Percentiles rank a stretch among this genome's conserved stretches.
phyloP scores from a whole-genome alignment of 1,140 invertebrate genomes.

The Euborellia annulipes region DNA sequence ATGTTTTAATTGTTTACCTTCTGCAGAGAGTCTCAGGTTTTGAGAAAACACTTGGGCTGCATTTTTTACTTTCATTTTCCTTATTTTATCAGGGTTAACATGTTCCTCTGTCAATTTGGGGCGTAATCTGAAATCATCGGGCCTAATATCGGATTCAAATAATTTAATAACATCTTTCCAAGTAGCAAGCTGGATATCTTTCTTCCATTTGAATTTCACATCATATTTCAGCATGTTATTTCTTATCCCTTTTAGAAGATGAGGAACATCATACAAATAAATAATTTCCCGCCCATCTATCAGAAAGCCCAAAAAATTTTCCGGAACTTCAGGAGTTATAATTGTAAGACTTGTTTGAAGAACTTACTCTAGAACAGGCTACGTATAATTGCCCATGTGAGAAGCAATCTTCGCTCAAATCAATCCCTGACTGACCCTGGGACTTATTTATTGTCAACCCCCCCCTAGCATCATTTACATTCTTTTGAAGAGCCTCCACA shows the following conservation, averaged over 20 bases:
- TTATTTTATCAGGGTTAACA: constrained; percentile 8
- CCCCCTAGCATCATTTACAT: background rate
- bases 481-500: background rate
- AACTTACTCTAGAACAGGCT: constrained; percentile 13
- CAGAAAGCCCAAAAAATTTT: constrained; percentile 6
- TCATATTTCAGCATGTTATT: constrained; percentile 10
- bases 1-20: no score
- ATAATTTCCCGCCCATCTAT: constrained; percentile 5
- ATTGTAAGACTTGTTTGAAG: no score
- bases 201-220: background rate
- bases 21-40: background rate
- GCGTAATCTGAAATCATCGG: constrained; percentile 8
- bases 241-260: constrained; percentile 13
- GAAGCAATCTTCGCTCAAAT: constrained; percentile 17
- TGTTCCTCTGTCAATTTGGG: constrained; percentile 9
- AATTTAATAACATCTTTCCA: constrained; percentile 7
- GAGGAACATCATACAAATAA: constrained; percentile 10
- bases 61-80: constrained; percentile 12
- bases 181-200: background rate
- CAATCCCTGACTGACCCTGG: constrained; percentile 26
- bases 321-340: no score
- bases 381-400: constrained; percentile 25
- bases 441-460: constrained; percentile 30
- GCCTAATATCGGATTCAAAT: constrained; percentile 4
- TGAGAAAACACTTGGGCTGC: constrained; percentile 9